Base-by-base conservation (phyloP, 2,113 vertebrate genomes). In the Calypte anna region DNA sequence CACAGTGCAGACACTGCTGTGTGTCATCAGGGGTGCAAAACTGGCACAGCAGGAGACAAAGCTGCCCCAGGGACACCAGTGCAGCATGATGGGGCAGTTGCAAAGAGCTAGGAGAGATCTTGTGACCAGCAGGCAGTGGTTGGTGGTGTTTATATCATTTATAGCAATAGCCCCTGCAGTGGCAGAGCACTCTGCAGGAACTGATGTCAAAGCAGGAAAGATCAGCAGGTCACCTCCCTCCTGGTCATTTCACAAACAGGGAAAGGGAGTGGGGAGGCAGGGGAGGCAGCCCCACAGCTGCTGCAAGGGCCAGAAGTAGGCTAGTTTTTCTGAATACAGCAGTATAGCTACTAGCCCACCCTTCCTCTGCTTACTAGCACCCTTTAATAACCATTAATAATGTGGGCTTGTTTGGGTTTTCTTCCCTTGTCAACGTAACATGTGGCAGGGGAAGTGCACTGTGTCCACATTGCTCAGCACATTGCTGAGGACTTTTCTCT, bases 341-440 rank as follows among this genome's bases (percentile, higher is more conserved):
- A 0, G 27, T 31, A 36, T 10, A 75, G 30, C 38, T 75, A 46
- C 31, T 48, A 76, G 58, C 59, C 59, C 46, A 44, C 18, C 4
- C 75, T 77, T 46, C 51, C 30, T 82, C 30, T 74, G 72, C 9
- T 18, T 58, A 58, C 16, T 54, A 69, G n/a, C 3, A 4, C 21
- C 27, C 88, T 85, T 80, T 64, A 93, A 64, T 76, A 90, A 57
- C n/a, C 12, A 10, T 83, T 86, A 92, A 73, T 79, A 82, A 68
- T 12, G 25, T 2, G 25, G 1, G 21, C 69, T 40, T 73, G 12
- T 90, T 91, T 62, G 36, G 72, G 51, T 77, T 86, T 74, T 31
- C 59, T 85, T 76, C 36, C 40, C 82, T 62, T 51, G 50, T 14
- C 36, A 38, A 40, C 24, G 57, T 55, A 75, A 64, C 28, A 11